Evolutionary conservation across 2,113 vertebrate genomes (phyloP).

Genomic region (Rousettus leschenaultii): DNA sequence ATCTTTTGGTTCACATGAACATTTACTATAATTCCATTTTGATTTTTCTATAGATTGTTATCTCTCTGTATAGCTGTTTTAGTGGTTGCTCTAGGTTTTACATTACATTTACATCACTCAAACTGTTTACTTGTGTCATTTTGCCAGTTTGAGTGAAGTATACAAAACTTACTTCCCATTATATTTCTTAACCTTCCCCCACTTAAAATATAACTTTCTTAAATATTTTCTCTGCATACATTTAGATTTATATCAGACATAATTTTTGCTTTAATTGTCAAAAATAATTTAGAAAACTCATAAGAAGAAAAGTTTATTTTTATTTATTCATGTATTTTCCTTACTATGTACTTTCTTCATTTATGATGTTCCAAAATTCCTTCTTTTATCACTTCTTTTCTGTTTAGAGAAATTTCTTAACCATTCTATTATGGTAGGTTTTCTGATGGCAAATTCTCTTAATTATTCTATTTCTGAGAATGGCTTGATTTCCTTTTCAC

Average conservation of each 20-base stretch:
- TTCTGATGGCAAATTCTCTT: not conserved
- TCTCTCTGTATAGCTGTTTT: not conserved
- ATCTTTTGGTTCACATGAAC: not conserved
- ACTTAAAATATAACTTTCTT: not conserved
- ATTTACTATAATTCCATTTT: not conserved
- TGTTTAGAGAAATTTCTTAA: not conserved
- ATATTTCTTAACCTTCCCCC: not conserved
- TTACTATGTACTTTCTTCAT: not conserved
- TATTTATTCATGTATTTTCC: not conserved
- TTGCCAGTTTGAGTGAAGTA: not conserved
- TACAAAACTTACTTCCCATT: not conserved
- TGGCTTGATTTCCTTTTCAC: not conserved
- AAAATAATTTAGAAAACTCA: not conserved
- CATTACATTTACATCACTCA: not conserved
- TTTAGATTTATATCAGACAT: not conserved
- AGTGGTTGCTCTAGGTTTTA: not conserved
- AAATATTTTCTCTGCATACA: not conserved
- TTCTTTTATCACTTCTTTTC: not conserved
- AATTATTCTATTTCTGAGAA: not conserved
- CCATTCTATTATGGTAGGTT: not conserved
- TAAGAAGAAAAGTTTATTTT: not conserved
- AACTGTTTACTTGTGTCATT: not conserved
- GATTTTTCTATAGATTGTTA: not conserved
- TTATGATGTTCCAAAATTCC: not conserved
- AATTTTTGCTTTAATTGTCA: conserved; percentile 8